phyloP scores from a whole-genome alignment of 2,113 vertebrate genomes.

The Lipophrys pholis region DNA sequence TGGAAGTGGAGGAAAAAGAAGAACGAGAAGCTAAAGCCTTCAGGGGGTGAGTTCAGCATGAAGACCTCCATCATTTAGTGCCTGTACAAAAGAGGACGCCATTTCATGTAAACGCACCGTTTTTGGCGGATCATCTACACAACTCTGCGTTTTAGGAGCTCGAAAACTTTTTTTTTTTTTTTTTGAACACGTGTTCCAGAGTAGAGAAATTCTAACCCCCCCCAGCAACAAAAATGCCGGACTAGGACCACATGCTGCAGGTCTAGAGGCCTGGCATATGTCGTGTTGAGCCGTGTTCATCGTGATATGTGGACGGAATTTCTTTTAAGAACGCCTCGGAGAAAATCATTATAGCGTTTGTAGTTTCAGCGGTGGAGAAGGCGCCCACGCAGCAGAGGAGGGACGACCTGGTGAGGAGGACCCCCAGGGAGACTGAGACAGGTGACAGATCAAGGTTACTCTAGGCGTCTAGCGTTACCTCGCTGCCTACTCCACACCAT shows the following conservation, averaged over 20 bases:
- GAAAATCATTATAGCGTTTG: not conserved
- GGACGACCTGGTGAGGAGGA: slow-evolving; percentile 89
- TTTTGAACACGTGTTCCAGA: no score
- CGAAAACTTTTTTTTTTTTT: no score
- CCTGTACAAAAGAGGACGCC: not conserved
- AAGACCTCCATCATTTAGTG: not conserved
- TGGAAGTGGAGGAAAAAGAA: slow-evolving; percentile 99
- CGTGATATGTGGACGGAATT: no score
- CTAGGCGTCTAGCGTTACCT: slow-evolving; percentile 19
- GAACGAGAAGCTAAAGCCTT: slow-evolving; percentile 91
- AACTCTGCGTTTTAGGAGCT: not conserved
- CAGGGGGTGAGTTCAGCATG: slow-evolving; percentile 82
- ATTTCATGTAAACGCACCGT: no score
- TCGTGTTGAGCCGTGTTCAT: no score
- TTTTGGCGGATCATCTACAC: not conserved
- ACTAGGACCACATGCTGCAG: no score
- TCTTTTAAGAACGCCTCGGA: no score
- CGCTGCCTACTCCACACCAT: slow-evolving; percentile 36
- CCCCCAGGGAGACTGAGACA: slow-evolving; percentile 87
- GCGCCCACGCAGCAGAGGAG: slow-evolving; percentile 85
- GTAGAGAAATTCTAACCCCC: no score
- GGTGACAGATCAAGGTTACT: slow-evolving; percentile 72
- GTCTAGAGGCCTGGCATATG: no score
- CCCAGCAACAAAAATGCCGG: no score
- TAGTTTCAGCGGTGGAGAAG: slow-evolving; percentile 88